These are phyloP conservation scores for Amphimallon solstitiale DNA, from an alignment of 2,888 invertebrate genomes.

Conservation along the genomic window DNA sequence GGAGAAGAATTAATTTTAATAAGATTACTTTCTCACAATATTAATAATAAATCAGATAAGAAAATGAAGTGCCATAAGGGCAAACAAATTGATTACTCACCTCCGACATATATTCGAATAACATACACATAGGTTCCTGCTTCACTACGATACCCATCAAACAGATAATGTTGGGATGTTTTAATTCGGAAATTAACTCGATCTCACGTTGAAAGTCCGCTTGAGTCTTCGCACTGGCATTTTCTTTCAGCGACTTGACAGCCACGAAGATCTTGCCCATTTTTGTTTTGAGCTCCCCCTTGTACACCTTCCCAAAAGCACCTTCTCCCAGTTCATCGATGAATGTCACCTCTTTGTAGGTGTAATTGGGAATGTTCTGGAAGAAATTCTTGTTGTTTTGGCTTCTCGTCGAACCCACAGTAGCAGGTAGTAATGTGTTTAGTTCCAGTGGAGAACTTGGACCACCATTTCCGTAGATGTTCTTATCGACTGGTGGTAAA, in stretches of 20 bases:
- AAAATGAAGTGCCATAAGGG: too few species aligned
- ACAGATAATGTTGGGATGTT: conserved; percentile 96
- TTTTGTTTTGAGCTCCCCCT: conserved; percentile 84
- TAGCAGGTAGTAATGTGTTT: conserved; percentile 77
- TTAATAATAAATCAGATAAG: too few species aligned
- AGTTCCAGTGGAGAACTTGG: conserved; percentile 84
- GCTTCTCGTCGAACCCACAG: conserved; percentile 63
- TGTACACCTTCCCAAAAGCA: conserved; percentile 96
- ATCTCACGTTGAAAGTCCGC: conserved; percentile 94
- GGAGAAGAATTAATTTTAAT: too few species aligned
- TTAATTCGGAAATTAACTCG: conserved; percentile 91
- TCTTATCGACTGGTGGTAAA: conserved; percentile 79
- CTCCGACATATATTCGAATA: conserved; percentile 96
- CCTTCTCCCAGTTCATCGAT: conserved; percentile 95
- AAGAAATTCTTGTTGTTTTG: conserved; percentile 58
- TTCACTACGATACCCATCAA: conserved; percentile 91
- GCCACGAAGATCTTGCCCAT: conserved; percentile 83
- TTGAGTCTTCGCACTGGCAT: conserved; percentile 89
- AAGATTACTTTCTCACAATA: too few species aligned
- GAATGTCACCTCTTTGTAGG: conserved; percentile 84
- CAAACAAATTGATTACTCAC: too few species aligned
- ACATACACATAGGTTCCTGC: conserved; percentile 92
- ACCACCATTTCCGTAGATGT: conserved; percentile 83
- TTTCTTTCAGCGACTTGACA: conserved; percentile 93
- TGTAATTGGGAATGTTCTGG: conserved; percentile 82